phyloP scores from a whole-genome alignment of 1,140 invertebrate species.

The Euura lappo region DNA sequence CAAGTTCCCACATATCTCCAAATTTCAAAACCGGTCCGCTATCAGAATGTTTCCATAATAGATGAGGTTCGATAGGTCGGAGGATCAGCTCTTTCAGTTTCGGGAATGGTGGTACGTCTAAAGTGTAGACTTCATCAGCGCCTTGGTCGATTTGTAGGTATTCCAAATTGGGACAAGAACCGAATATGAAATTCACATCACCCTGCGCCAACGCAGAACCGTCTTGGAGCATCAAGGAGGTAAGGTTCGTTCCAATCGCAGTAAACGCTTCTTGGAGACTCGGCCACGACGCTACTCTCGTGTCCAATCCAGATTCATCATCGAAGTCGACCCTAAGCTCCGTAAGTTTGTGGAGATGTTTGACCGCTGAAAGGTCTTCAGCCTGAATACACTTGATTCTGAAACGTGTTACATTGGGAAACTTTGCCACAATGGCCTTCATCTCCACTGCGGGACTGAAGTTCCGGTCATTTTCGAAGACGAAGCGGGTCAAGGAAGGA shows the following conservation, averaged over 20 bases:
- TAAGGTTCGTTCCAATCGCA: not conserved
- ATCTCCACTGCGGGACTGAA: not conserved
- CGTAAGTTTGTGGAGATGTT: not conserved
- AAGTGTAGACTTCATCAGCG: too few relatives aligned
- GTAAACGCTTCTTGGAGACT: not conserved
- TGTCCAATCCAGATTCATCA: too few relatives aligned
- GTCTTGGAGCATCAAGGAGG: not conserved
- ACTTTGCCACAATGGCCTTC: not conserved
- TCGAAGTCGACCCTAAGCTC: not conserved
- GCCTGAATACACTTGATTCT: not conserved
- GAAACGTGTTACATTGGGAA: not conserved
- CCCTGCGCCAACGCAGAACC: not conserved
- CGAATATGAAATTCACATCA: not conserved
- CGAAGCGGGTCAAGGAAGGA: not conserved
- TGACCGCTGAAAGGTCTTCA: not conserved
- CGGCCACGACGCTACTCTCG: not conserved
- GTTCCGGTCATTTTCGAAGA: not conserved
- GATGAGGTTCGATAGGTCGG: too few relatives aligned
- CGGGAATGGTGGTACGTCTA: not conserved
- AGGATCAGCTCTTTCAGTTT: not conserved
- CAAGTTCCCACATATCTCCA: not conserved
- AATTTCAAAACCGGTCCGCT: too few relatives aligned
- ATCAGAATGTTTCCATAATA: too few relatives aligned
- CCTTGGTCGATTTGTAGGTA: not conserved
- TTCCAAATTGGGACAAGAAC: not conserved